Evolutionary conservation across 2,888 invertebrate species (phyloP), one percentile per base, ranked within the genome.

Genomic region (Ceramica pisi): DNA sequence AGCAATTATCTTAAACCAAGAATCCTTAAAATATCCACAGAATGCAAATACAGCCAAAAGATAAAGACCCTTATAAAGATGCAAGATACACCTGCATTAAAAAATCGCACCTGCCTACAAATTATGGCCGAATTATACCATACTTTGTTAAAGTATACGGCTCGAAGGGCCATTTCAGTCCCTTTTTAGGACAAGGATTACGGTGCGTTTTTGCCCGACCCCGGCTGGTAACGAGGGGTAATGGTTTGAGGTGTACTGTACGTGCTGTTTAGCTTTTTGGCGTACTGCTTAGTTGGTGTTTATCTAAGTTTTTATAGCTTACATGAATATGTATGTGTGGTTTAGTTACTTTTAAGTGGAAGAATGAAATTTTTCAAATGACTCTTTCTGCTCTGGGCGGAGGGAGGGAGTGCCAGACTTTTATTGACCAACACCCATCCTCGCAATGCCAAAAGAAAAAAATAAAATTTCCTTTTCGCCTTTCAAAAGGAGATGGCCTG

Each of bases 81-180:
- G 50, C 67, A 61, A 46, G 56, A 48, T 62, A 57, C 76, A 67
- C 57, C 44, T 80, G 76, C 56, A 62, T 57, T 56, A 51, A 80
- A 79, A 74, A 77, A 48, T 53, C 67, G 41, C 76, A 80, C 81
- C 81, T 77, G 81, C 76, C 41, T 35, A 53, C n/a, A 75, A 59
- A 77, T 67, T 67, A 62, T 12, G 62, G 21, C 16, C n/a, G 51
- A 61, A 75, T 75, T 80, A 75, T 60, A 56, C 19, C 12, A 41
- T 26, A 35, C 59, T 79, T 79, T 12, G 65, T 59, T 64, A 79
- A 60, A 73, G 59, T 79, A 75, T 74, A 21, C 21, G 50, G 38
- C 12, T 79, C 5, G 38, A 12, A 44, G 21, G 51, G 26, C 61
- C 75, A 48, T 51, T 53, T 31, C 10, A 21, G 51, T 46, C 12